Evolutionary conservation across 1,140 invertebrate species (phyloP), one percentile per base, ranked within the genome.

Genomic region (Anadara kagoshimensis): DNA sequence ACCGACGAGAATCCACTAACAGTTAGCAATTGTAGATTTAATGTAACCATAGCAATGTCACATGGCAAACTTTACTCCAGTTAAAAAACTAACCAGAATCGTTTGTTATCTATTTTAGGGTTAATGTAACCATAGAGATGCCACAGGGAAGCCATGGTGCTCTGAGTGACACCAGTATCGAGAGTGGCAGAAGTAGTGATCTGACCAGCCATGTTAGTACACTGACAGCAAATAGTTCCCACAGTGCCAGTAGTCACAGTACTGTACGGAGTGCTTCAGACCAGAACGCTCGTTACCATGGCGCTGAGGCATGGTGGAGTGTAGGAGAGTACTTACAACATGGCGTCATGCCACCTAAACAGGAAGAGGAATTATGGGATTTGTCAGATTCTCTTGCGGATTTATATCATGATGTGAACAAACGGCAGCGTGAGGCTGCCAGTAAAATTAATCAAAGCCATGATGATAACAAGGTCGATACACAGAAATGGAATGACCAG

Each of bases 341-440:
- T 11, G 78, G 80, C 24, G 66, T 81, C 11, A 67, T 81, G 16
- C 54, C 45, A 10, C 56, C 78, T 29, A 66, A 75, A 44, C 69
- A 76, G 49, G 83, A 86, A 24, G 79, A 82, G 22, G 86, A 89
- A 10, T 80, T 77, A 5, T 89, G 87, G 87, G 87, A 88, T 72
- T 71, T 89, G 22, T 81, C 81, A 7, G 87, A 89, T 68, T 89
- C 87, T 5, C 77, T 89, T n/a, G 82, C 83, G 11, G 86, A 89
- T 73, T 76, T 89, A 20, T 88, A 86, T 69, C 73, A 82, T 59
- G 78, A 81, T 36, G 78, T 79, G 1, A 80, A 78, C 43, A 74
- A 81, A 61, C 62, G 79, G 47, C 78, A 79, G 18, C 64, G 69
- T n/a, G 36, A 26, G 54, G 26, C 36, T 22, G 44, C 53, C 44